These are phyloP conservation scores for Sterrhoptilus dennistouni DNA, from an alignment of 2,113 vertebrate species.

Conservation along the genomic window DNA sequence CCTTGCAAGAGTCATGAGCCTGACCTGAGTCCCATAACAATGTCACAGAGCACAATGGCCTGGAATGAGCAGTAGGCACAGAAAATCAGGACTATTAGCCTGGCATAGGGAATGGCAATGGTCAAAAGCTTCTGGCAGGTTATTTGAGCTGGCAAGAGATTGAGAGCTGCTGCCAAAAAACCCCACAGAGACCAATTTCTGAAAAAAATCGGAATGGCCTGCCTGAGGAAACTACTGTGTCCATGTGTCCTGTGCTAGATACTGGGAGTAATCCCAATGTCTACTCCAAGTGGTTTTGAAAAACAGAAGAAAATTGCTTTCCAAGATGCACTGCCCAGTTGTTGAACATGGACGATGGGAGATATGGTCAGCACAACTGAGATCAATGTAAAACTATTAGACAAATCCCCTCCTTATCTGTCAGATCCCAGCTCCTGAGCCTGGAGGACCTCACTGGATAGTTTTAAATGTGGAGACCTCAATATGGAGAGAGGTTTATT, in stretches of 20 bases:
- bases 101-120: not conserved
- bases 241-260: not conserved
- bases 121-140: not conserved
- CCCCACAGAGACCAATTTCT: not conserved
- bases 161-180: constrained; percentile 8
- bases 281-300: not conserved
- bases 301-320: not conserved
- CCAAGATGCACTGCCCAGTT: not conserved
- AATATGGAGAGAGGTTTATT: not conserved
- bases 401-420: not conserved
- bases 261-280: not conserved
- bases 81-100: not conserved
- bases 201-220: not conserved
- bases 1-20: constrained; percentile 3
- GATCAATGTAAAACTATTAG: not conserved
- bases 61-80: not conserved
- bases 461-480: not conserved
- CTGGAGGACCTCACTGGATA: not conserved
- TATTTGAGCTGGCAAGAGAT: not conserved
- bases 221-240: not conserved
- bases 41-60: not conserved
- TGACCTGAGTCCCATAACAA: not conserved
- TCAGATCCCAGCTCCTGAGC: not conserved
- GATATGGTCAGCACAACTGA: not conserved
- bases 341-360: not conserved